phyloP scores from a whole-genome alignment of 2,888 invertebrate species.

The Phalera bucephala region DNA sequence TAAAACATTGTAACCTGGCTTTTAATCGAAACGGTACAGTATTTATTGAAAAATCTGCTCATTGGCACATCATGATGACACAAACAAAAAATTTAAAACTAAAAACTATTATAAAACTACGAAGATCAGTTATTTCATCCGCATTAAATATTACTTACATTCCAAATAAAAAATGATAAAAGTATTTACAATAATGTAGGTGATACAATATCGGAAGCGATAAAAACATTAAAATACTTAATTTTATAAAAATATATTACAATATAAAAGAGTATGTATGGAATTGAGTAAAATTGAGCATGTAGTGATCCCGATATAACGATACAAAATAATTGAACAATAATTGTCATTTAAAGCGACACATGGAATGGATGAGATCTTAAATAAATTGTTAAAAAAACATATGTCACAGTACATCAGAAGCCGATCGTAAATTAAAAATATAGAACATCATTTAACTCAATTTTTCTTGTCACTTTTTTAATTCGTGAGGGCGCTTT shows the following conservation, averaged over 20 bases:
- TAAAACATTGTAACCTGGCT: conserved; percentile 31
- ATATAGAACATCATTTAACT: too few relatives aligned
- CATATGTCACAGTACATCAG: background rate
- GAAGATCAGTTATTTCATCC: conserved; percentile 71
- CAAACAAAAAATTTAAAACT: conserved; percentile 51
- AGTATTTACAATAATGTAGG: conserved; percentile 44
- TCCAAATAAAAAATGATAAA: conserved; percentile 27
- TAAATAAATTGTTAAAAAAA: conserved; percentile 31
- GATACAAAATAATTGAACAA: conserved; percentile 19
- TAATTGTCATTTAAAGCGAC: conserved; percentile 53
- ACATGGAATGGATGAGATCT: conserved; percentile 80
- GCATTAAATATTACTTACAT: conserved; percentile 56
- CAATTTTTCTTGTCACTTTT: too few relatives aligned
- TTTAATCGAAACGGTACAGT: conserved; percentile 39
- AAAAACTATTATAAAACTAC: conserved; percentile 55
- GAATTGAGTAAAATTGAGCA: conserved; percentile 39
- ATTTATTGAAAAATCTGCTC: conserved; percentile 48
- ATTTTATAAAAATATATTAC: conserved; percentile 35
- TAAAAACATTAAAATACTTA: conserved; percentile 31
- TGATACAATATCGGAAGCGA: conserved; percentile 25
- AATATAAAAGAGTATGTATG: conserved; percentile 38
- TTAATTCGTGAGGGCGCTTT: too few relatives aligned
- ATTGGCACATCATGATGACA: conserved; percentile 78
- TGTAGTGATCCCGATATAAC: conserved; percentile 50
- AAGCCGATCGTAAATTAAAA: background rate